Percentiles rank a stretch among this genome's conserved stretches.
Evolutionary conservation across 2,113 vertebrate genomes (phyloP).

Genomic region (Columba livia): DNA sequence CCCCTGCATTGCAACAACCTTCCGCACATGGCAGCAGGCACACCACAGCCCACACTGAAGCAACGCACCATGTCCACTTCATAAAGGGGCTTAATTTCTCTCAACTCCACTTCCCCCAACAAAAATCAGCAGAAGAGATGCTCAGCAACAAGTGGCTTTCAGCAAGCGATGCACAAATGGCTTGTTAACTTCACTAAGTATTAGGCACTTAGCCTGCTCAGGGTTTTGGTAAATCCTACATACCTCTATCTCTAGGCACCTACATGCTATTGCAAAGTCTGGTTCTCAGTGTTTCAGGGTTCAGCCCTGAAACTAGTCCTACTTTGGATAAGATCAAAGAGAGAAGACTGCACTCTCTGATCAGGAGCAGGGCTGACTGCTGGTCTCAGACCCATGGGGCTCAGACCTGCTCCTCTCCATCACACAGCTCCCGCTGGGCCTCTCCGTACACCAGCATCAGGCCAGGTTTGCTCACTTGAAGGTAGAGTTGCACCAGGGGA

Average conservation of each 20-base stretch:
- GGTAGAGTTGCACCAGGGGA: not conserved
- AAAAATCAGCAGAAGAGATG: not conserved
- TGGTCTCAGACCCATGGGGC: not conserved
- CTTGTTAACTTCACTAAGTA: not conserved
- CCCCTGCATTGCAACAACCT: not conserved
- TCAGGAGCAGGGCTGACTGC: not conserved
- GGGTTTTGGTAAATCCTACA: not conserved
- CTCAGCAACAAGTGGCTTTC: not conserved
- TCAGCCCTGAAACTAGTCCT: not conserved
- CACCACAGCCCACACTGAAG: not conserved
- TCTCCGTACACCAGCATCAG: not conserved
- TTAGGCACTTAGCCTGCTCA: not conserved
- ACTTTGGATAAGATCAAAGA: not conserved
- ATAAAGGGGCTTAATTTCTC: not conserved
- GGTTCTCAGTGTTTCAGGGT: not conserved
- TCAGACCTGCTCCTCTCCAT: not conserved
- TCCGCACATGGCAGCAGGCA: not conserved
- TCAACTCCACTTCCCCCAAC: not conserved
- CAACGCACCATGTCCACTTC: not conserved
- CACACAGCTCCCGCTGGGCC: not conserved
- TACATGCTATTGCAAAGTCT: not conserved
- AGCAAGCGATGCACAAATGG: not conserved
- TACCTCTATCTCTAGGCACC: not conserved
- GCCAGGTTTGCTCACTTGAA: not conserved
- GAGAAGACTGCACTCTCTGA: not conserved